Percentiles rank a stretch among this genome's conserved stretches.
Evolutionary conservation across 1,140 invertebrate species (phyloP).

Genomic region (Caenorhabditis tropicalis): DNA sequence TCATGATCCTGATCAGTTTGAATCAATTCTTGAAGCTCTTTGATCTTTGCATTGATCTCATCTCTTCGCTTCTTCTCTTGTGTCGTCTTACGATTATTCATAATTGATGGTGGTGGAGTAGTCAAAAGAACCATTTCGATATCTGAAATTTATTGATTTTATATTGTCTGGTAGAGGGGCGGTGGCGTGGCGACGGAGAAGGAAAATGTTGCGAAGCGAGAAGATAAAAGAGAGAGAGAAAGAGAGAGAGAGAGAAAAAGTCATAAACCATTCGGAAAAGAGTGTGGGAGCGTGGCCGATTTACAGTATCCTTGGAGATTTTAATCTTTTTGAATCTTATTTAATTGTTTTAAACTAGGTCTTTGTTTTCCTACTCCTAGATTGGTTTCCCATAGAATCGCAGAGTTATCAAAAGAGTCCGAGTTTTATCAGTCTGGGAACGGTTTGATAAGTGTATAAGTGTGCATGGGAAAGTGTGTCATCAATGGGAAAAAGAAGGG

Average conservation of each 20-base stretch:
- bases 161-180: no score
- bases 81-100: background rate
- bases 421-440: background rate
- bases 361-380: no score
- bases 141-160: background rate
- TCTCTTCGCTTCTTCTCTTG: conserved; percentile 25
- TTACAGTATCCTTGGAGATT: background rate
- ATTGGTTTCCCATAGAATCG: no score
- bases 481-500: no score
- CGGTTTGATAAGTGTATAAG: conserved; percentile 29
- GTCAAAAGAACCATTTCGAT: background rate
- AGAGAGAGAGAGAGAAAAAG: conserved; percentile 12
- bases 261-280: background rate
- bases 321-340: background rate
- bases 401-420: background rate
- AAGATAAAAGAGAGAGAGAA: background rate
- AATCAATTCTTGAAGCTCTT: conserved; percentile 18
- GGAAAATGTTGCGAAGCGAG: conserved; percentile 18
- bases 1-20: background rate
- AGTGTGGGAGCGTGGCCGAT: background rate
- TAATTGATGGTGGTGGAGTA: background rate
- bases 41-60: conserved; percentile 35
- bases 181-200: no score
- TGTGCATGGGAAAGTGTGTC: conserved; percentile 1
- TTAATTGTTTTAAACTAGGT: background rate